phyloP scores from a whole-genome alignment of 2,113 vertebrate species.

The Leiothrix lutea region DNA sequence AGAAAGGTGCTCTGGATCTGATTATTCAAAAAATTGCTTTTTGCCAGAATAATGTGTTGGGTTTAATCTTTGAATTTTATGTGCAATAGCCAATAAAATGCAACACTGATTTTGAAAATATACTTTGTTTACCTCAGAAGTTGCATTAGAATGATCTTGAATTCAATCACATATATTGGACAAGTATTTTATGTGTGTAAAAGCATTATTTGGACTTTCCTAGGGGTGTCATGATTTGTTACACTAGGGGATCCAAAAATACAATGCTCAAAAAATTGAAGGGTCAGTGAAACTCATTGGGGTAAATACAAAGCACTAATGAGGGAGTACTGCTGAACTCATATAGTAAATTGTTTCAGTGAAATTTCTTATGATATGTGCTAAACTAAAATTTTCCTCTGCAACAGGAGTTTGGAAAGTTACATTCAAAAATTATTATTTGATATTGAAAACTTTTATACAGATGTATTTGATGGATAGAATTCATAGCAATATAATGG shows the following conservation, averaged over 20 bases:
- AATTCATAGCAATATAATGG: background rate
- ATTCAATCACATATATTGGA: background rate
- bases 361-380: background rate
- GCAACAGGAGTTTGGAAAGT: background rate
- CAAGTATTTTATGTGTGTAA: background rate
- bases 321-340: constrained; percentile 2
- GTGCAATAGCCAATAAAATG: background rate
- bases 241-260: background rate
- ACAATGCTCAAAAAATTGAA: background rate
- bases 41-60: background rate
- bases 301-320: background rate
- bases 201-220: background rate
- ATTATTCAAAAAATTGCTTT: background rate
- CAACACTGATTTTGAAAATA: background rate
- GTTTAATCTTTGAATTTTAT: background rate
- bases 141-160: background rate
- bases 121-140: background rate
- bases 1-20: background rate
- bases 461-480: background rate
- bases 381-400: background rate
- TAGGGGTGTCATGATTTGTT: background rate
- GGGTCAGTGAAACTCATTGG: background rate
- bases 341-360: background rate
- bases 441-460: background rate
- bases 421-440: background rate